Percentiles rank a stretch among this genome's conserved stretches.
Conservation (phyloP, 2,888 invertebrate species). For the Muscina levida region DNA sequence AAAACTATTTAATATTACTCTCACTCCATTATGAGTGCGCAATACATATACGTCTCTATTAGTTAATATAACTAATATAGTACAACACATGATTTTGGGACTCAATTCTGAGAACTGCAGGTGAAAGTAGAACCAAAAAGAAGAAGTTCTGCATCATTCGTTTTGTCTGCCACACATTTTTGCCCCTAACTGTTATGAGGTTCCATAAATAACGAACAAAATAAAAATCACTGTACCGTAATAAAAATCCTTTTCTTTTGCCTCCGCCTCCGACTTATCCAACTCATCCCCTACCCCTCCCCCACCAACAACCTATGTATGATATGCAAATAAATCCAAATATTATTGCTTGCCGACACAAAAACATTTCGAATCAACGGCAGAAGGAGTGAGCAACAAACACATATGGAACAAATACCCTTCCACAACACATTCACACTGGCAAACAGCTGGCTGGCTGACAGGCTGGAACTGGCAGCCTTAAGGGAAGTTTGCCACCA, state of each 20-base stretch:
- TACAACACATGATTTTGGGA: too few relatives aligned
- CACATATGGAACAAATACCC: slow-evolving; percentile 9
- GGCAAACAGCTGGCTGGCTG: neutral
- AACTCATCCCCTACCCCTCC: too few relatives aligned
- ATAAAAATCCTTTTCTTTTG: slow-evolving; percentile 35
- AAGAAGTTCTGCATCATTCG: too few relatives aligned
- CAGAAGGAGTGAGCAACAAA: neutral
- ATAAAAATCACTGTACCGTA: slow-evolving; percentile 46
- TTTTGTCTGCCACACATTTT: slow-evolving; percentile 1
- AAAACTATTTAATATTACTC: too few relatives aligned
- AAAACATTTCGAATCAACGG: neutral
- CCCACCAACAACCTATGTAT: too few relatives aligned
- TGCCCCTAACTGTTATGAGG: neutral
- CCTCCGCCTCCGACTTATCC: neutral
- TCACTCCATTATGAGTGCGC: too few relatives aligned
- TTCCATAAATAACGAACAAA: slow-evolving; percentile 19
- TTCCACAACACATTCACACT: too few relatives aligned
- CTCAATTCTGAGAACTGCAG: too few relatives aligned
- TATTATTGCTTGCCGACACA: slow-evolving; percentile 42
- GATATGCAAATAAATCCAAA: slow-evolving; percentile 43
- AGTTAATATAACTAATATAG: too few relatives aligned
- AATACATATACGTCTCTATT: too few relatives aligned
- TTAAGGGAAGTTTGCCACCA: neutral
- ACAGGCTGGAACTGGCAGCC: neutral
- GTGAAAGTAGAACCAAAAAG: too few relatives aligned